Evolutionary conservation across 2,888 invertebrate species (phyloP).

Genomic region (Sericinus montela): DNA sequence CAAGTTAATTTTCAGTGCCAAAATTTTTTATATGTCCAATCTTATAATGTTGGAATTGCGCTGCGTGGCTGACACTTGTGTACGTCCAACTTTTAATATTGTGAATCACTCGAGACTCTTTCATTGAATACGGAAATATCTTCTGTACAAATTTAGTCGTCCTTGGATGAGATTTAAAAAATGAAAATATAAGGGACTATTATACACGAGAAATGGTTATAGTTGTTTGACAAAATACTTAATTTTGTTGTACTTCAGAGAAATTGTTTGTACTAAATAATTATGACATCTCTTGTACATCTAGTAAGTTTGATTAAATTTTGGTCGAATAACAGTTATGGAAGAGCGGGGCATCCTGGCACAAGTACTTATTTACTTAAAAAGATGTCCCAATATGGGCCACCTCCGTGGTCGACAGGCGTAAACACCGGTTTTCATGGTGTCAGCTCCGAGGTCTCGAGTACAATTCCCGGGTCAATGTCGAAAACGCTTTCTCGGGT

Average conservation of each 20-base stretch:
- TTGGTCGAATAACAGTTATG: too few relatives aligned
- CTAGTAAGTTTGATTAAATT: too few relatives aligned
- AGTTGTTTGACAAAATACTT: constrained; percentile 14
- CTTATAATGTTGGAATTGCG: constrained; percentile 54
- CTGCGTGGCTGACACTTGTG: constrained; percentile 56
- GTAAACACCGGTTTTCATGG: too few relatives aligned
- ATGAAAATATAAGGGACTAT: constrained; percentile 60
- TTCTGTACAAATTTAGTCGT: constrained; percentile 63
- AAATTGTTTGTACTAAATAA: not conserved
- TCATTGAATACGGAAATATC: constrained; percentile 72
- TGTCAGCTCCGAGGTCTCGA: too few relatives aligned
- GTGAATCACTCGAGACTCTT: constrained; percentile 67
- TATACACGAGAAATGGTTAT: constrained; percentile 40
- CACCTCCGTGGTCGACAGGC: too few relatives aligned
- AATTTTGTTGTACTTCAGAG: constrained; percentile 4
- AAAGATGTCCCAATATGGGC: too few relatives aligned
- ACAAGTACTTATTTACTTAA: too few relatives aligned
- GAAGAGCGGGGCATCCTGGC: too few relatives aligned
- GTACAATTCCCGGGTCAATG: too few relatives aligned
- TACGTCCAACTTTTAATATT: constrained; percentile 50
- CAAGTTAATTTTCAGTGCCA: constrained; percentile 45
- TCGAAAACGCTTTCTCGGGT: too few relatives aligned
- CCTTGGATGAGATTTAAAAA: constrained; percentile 67
- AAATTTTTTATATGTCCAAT: constrained; percentile 54
- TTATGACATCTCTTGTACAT: too few relatives aligned